phyloP scores from a whole-genome alignment of 2,113 vertebrate species.

The Anhinga anhinga region DNA sequence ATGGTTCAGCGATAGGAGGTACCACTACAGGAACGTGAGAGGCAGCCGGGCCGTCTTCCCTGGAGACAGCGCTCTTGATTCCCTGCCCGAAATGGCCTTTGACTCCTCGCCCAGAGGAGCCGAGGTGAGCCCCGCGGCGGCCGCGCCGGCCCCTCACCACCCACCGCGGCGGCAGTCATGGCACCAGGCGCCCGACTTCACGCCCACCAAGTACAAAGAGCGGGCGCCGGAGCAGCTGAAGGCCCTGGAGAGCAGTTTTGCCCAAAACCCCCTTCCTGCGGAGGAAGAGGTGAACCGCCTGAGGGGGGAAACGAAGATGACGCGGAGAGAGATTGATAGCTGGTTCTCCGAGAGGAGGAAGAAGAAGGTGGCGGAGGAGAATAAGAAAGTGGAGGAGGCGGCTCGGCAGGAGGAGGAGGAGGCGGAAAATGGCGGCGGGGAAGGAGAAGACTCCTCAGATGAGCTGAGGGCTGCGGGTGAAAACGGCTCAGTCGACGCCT shows the following conservation, averaged over 20 bases:
- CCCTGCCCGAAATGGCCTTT: conserved; percentile 73
- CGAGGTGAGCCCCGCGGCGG: conserved; percentile 61
- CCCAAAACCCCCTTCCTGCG: conserved; percentile 80
- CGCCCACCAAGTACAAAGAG: conserved; percentile 92
- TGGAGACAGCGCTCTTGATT: conserved; percentile 51
- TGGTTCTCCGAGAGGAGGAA: conserved; percentile 94
- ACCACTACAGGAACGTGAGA: conserved; percentile 92
- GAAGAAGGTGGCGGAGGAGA: conserved; percentile 79
- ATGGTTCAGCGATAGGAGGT: conserved; percentile 96
- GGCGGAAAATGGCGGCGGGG: conserved; percentile 64
- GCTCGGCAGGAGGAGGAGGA: conserved; percentile 73
- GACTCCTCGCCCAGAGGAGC: conserved; percentile 46
- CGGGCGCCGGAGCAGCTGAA: conserved; percentile 91
- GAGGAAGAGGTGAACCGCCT: conserved; percentile 92
- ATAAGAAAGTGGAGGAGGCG: conserved; percentile 75
- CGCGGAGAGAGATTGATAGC: conserved; percentile 92
- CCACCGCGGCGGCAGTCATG: conserved; percentile 82
- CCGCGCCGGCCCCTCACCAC: conserved; percentile 63
- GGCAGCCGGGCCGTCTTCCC: conserved; percentile 72
- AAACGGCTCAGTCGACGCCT: conserved; percentile 74
- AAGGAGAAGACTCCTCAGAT: conserved; percentile 68
- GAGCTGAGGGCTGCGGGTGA: conserved; percentile 76
- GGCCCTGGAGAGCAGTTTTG: conserved; percentile 90
- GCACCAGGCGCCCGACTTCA: conserved; percentile 90
- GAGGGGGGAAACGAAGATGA: conserved; percentile 95